These are phyloP conservation scores for Pangasianodon hypophthalmus DNA, from an alignment of 2,113 vertebrate species.

Conservation along the genomic window DNA sequence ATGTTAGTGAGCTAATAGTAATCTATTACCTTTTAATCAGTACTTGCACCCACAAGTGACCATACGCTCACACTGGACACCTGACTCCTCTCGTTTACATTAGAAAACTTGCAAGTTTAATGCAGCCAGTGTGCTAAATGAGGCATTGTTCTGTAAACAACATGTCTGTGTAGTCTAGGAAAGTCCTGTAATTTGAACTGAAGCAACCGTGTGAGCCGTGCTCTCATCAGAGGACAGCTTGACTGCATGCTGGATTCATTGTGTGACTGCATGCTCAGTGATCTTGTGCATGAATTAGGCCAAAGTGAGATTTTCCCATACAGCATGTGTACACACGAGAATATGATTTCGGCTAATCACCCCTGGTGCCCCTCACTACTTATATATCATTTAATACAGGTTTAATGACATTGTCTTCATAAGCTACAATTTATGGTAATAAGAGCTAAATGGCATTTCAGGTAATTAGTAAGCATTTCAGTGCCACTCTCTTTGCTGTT, in stretches of 20 bases:
- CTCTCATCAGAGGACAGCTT: background rate
- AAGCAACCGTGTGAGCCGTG: background rate
- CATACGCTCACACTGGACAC: background rate
- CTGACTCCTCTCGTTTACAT: background rate
- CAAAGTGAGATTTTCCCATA: background rate
- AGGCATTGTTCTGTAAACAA: background rate
- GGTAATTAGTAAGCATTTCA: constrained; percentile 15
- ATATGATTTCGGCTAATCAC: constrained; percentile 31
- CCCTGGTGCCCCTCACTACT: background rate
- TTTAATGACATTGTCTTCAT: background rate
- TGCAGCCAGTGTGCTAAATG: background rate
- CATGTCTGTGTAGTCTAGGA: background rate
- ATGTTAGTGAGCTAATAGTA: background rate
- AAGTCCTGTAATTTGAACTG: background rate
- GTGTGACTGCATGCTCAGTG: constrained; percentile 24
- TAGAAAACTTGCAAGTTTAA: background rate
- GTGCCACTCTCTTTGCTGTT: constrained; percentile 19
- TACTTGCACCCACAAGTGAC: background rate
- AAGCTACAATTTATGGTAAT: background rate
- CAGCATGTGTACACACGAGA: background rate
- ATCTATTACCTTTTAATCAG: background rate
- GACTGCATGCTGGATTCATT: constrained; percentile 27
- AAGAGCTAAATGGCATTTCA: background rate
- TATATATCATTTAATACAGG: constrained; percentile 1
- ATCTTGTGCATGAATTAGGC: constrained; percentile 7